phyloP scores from a whole-genome alignment of 2,888 invertebrate genomes.

The Odontocolon sp. region DNA sequence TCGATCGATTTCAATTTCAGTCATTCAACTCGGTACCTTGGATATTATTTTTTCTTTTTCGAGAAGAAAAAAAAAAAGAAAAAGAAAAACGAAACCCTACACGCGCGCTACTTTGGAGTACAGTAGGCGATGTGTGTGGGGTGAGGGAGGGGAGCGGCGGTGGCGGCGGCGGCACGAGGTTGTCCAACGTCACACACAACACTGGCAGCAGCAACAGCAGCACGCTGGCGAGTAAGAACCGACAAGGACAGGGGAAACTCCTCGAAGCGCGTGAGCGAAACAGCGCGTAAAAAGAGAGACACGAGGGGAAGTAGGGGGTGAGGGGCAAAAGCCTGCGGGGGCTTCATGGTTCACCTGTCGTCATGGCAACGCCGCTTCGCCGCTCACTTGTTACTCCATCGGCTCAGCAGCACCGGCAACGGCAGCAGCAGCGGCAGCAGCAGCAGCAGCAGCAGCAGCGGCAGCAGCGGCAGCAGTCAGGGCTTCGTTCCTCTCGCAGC shows the following conservation, averaged over 20 bases:
- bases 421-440: conserved; percentile 63
- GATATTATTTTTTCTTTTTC: no score
- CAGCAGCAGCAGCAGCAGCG: conserved; percentile 60
- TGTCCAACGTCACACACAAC: conserved; percentile 39
- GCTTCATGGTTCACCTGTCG: conserved; percentile 79
- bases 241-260: neutral
- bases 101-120: no score
- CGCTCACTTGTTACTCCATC: conserved; percentile 81
- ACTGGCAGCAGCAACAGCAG: neutral
- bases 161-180: conserved; percentile 43
- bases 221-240: conserved; percentile 11
- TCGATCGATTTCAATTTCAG: no score
- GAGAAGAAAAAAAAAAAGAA: no score
- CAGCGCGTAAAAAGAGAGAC: neutral
- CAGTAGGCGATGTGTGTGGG: neutral
- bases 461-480: conserved; percentile 61
- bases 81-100: no score
- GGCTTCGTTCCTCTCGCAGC: conserved; percentile 71
- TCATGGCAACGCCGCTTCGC: conserved; percentile 80
- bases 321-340: conserved; percentile 57
- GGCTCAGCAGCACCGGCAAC: no score
- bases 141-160: neutral
- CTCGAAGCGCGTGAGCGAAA: neutral
- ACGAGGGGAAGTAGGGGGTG: conserved; percentile 9
- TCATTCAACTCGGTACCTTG: no score